Evolutionary conservation across 1,140 invertebrate species (phyloP).

Genomic region (Calephelis nemesis): DNA sequence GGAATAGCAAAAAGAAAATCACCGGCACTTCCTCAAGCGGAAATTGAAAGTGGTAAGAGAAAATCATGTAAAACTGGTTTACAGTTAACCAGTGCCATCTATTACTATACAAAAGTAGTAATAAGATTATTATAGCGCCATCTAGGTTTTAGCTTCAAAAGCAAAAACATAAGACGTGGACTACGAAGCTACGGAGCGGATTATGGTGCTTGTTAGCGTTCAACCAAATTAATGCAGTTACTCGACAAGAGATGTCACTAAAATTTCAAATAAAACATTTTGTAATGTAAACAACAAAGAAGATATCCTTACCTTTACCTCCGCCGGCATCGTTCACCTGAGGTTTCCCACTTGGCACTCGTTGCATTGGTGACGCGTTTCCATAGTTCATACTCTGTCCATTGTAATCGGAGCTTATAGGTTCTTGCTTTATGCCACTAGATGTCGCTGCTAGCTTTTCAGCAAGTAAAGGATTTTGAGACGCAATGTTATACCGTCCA

Average conservation of each 20-base stretch:
- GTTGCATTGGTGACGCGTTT: slow-evolving; percentile 72
- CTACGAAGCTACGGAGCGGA: too few relatives aligned
- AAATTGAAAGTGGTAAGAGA: slow-evolving; percentile 72
- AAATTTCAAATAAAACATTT: background rate
- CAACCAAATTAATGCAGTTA: slow-evolving; percentile 31
- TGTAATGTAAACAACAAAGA: background rate
- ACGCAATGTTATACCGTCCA: slow-evolving; percentile 88
- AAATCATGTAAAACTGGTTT: slow-evolving; percentile 42
- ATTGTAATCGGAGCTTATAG: slow-evolving; percentile 72
- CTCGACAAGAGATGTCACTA: slow-evolving; percentile 42
- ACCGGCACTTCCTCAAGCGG: slow-evolving; percentile 67
- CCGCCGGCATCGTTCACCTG: slow-evolving; percentile 74
- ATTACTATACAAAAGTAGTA: background rate
- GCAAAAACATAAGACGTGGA: background rate
- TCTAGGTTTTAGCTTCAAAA: slow-evolving; percentile 32
- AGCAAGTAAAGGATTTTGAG: slow-evolving; percentile 89
- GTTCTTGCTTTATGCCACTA: slow-evolving; percentile 79
- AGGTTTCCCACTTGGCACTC: slow-evolving; percentile 73
- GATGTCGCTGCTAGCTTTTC: slow-evolving; percentile 81
- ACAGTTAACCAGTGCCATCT: slow-evolving; percentile 43
- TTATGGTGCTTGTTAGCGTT: background rate
- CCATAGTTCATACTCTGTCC: slow-evolving; percentile 76
- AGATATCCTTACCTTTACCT: slow-evolving; percentile 73
- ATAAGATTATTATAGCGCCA: slow-evolving; percentile 31
- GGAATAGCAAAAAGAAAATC: slow-evolving; percentile 68